These are phyloP conservation scores for Lamellibrachia luymesi DNA, from an alignment of 1,140 invertebrate species.

Conservation along the genomic window DNA sequence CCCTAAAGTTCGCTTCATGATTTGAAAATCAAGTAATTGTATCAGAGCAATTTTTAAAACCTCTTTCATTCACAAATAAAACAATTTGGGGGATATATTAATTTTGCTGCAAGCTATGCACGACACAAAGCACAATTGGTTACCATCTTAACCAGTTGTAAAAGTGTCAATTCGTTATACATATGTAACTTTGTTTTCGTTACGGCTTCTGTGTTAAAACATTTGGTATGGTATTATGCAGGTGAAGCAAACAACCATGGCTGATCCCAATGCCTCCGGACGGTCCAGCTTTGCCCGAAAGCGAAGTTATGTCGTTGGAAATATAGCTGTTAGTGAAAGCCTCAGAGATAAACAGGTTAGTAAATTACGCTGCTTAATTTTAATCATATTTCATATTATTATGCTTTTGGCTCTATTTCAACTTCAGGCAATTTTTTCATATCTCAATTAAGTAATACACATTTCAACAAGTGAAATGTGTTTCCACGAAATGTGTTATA, in stretches of 20 bases:
- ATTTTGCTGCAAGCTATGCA: no score
- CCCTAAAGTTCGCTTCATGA: no score
- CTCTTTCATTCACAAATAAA: no score
- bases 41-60: no score
- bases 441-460: neutral
- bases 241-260: no score
- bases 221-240: no score
- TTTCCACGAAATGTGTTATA: neutral
- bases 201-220: neutral
- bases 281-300: neutral
- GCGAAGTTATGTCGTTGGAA: neutral
- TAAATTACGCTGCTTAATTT: neutral
- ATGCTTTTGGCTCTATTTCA: no score
- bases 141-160: no score
- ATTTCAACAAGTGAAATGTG: neutral
- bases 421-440: no score
- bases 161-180: neutral
- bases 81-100: no score
- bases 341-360: neutral
- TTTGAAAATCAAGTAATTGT: no score
- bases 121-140: no score
- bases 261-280: neutral
- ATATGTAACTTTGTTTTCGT: neutral
- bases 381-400: neutral
- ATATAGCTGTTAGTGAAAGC: neutral